Base-by-base conservation (phyloP, 2,797 vertebrate species). In the Luscinia megarhynchos region DNA sequence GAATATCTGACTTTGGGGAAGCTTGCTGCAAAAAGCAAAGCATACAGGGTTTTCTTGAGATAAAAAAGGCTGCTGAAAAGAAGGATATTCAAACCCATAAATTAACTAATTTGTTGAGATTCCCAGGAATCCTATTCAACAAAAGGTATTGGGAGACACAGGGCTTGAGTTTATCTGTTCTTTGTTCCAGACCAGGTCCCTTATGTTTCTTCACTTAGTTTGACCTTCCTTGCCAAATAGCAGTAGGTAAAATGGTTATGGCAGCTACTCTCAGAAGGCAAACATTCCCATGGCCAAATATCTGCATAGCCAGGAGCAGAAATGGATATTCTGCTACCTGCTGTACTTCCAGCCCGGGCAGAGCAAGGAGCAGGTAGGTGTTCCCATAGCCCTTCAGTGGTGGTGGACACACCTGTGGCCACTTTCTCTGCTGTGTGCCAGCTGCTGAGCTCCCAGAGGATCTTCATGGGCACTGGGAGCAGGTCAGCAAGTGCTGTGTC, bases 351-450 rank as follows among this genome's bases (percentile, higher is more conserved):
- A 46, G 51, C 40, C 14, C 0, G 3, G 68, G 29, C 23, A 34
- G 24, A 57, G 21, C 15, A 54, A 57, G 24, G 57, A 63, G 24
- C 11, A 54, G 0, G 0, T 0, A 29, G 51, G 15, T 41, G 36
- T 64, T 61, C 1, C 29, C 54, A 2, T 2, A 34, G 24, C 26
- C 21, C 34, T 64, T 50, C 41, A 46, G 38, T 29, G 54, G 13
- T 29, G 32, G 36, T 55, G 53, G 51, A 10, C n/a, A 32, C 14
- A 22, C 8, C 50, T 36, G 2, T 16, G 86, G 38, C 15, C 40
- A n/a, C 66, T 77, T 17, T 6, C 50, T 54, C 46, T 84, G 58
- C 38, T 61, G 4, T 1, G 0, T 19, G 9, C 7, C 30, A 11
- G 30, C 29, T 84, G 27, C 51, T 4, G 19, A 58, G 7, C n/a